Base-by-base conservation (phyloP, 2,113 vertebrate genomes). In the Turdus rufiventris region DNA sequence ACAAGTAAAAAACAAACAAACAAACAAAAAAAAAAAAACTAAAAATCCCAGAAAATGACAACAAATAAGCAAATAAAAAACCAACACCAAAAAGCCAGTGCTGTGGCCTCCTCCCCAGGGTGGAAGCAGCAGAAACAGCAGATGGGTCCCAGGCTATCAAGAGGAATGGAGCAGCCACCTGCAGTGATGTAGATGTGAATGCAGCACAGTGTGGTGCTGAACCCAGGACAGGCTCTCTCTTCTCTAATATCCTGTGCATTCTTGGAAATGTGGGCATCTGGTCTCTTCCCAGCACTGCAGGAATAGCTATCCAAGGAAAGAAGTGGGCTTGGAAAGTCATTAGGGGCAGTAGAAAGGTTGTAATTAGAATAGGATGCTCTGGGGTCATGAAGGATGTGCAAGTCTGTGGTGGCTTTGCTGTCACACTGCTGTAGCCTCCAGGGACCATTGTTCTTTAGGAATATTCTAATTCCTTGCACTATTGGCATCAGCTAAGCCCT, bases 141-240 rank as follows among this genome's bases (percentile, higher is more conserved):
- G 51, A 8, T 10, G 28, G 8, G 3, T 1, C 0, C 36, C 8
- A 8, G 8, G 4, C 48, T 33, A 1, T 29, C 2, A 3, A 17
- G 15, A n/a, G 56, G 29, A 56, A 34, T 9, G 34, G 33, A 65
- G 45, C 63, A 29, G 31, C 9, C 14, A 2, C 47, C 40, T 63
- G 34, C 29, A 62, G 29, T 3, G 2, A 16, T 2, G 26, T 5
- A 34, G 14, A 16, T 26, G 42, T 43, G 68, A 26, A 9, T 10
- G 38, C 29, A 82, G 78, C 43, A 14, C 17, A 0, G 33, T 3
- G 14, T 5, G 34, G 9, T 0, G 4, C 29, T 81, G 40, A 62
- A 18, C 16, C 23, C 50, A 23, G 51, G 29, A 36, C 26, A 18
- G 11, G 5, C 38, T 7, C 3, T 42, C 10, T 73, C 3, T 54